Conservation (phyloP, 2,113 vertebrate genomes). For the Heloderma charlesbogerti region DNA sequence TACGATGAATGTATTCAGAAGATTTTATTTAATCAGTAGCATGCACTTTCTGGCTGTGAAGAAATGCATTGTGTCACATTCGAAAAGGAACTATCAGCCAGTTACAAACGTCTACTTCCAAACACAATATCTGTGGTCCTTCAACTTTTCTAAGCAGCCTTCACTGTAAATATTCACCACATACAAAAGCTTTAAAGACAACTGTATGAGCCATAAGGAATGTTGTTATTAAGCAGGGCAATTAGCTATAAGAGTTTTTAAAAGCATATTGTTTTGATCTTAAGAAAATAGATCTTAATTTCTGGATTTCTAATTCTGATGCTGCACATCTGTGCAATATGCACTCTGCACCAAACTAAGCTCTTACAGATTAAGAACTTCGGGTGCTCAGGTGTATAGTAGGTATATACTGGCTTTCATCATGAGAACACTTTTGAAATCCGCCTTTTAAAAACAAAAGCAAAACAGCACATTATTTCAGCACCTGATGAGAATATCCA, state of each 20-base stretch:
- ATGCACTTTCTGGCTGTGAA: conserved; percentile 48
- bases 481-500: background rate
- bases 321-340: background rate
- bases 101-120: conserved; percentile 68
- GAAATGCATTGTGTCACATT: conserved; percentile 47
- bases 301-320: conserved; percentile 41
- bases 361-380: conserved; percentile 38
- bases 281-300: conserved; percentile 39
- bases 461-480: background rate
- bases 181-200: conserved; percentile 52
- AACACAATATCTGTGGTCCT: conserved; percentile 28
- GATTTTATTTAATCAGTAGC: conserved; percentile 68
- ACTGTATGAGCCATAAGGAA: conserved; percentile 38
- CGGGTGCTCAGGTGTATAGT: background rate
- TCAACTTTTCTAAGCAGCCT: conserved; percentile 47
- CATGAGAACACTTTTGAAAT: background rate
- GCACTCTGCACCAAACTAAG: background rate
- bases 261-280: conserved; percentile 48
- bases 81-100: conserved; percentile 52
- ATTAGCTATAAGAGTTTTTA: background rate
- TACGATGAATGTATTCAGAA: conserved; percentile 73
- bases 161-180: conserved; percentile 38
- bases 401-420: background rate
- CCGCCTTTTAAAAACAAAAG: background rate
- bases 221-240: conserved; percentile 26